Evolutionary conservation across 2,113 vertebrate genomes (phyloP).

Genomic region (Romanogobio albipinnatus): DNA sequence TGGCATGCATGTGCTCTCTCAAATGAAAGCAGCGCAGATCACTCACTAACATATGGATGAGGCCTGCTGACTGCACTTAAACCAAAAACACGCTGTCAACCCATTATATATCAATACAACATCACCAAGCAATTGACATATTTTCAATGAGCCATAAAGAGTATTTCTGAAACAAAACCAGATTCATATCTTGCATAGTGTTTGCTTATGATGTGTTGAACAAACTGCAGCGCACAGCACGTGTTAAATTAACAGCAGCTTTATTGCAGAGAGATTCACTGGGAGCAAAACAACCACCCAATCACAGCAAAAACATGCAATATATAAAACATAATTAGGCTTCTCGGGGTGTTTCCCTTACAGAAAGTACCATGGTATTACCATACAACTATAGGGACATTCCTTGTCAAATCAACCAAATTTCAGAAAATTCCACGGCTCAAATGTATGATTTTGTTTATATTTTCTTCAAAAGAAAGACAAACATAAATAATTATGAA

Average conservation of each 20-base stretch:
- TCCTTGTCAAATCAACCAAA: too few relatives aligned
- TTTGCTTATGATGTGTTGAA: slow-evolving; percentile 6
- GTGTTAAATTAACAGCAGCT: slow-evolving; percentile 13
- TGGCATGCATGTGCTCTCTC: slow-evolving; percentile 41
- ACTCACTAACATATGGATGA: slow-evolving; percentile 36
- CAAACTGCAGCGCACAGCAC: background rate
- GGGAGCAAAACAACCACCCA: background rate
- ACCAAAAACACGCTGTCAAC: background rate
- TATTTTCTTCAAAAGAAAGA: too few relatives aligned
- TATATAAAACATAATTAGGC: background rate
- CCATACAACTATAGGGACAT: background rate
- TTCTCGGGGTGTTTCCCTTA: background rate
- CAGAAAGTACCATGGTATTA: background rate
- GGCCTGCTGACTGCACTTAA: background rate
- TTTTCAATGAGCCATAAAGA: slow-evolving; percentile 22
- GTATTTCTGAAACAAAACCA: background rate
- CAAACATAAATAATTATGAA: too few relatives aligned
- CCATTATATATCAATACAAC: background rate
- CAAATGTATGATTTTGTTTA: too few relatives aligned
- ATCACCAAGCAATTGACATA: background rate
- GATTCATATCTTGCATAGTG: background rate
- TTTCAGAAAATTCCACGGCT: too few relatives aligned
- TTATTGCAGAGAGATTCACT: background rate
- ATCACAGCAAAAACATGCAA: slow-evolving; percentile 5
- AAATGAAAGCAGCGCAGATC: slow-evolving; percentile 5